Base-by-base conservation (phyloP, 2,113 vertebrate genomes). In the Nasalis larvatus region DNA sequence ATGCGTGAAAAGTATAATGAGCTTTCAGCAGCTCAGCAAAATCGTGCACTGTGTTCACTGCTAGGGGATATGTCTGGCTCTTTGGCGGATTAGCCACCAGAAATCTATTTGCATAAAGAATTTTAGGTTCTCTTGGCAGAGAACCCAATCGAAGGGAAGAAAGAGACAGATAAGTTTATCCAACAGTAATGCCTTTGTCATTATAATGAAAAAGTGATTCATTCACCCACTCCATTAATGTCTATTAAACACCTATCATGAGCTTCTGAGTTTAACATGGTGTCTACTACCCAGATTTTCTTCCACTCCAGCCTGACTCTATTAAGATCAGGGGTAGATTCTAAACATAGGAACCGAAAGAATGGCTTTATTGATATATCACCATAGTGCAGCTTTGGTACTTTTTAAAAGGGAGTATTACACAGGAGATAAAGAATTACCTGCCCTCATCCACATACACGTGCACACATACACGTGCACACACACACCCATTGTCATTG, bases 171-270 rank as follows among this genome's bases (percentile, higher is more conserved):
- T 27, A 93, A 30, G 0, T 58, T 78, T 89, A 82, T 89, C 42
- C n/a, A 66, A 71, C 30, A 54, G n/a, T 30, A 83, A 94, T 86
- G 32, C 1, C 32, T 54, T 93, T 10, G 40, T 47, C 37, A 27
- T 47, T 3, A 56, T 84, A 81, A 54, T 35, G 56, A 83, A 94
- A 89, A 74, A 82, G 27, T 68, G 32, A 94, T 85, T 94, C 6
- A 27, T 56, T 92, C 16, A 84, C 54, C 87, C 32, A 94, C 8
- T 76, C 6, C 1, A 32, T 27, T 32, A 73, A 74, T 45, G 8
- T 78, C 86, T 90, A 78, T 14, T 76, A 47, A 85, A 81, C 20
- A 76, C n/a, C 40, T 60, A 40, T 81, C 21, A 49, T 23, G 32
- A 91, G 23, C 45, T 63, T 90, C 69, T 88, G 18, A 91, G 32